These are phyloP conservation scores for Pogona vitticeps DNA, from an alignment of 2,113 vertebrate species.

Conservation along the genomic window DNA sequence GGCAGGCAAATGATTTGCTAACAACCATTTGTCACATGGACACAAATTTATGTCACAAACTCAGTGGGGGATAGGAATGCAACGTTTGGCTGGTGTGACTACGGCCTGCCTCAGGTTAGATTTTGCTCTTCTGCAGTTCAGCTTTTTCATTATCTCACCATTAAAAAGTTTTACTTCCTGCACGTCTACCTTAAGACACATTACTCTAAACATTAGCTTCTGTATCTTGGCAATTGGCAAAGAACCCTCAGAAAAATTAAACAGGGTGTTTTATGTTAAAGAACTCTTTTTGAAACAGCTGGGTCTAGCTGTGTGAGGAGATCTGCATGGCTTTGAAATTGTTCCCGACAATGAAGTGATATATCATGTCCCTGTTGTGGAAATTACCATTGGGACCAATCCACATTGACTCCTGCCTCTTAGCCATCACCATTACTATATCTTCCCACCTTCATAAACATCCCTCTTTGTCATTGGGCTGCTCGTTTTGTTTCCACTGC, in stretches of 20 bases:
- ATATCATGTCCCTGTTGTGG: conserved; percentile 4
- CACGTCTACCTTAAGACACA: no score
- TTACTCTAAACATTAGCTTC: no score
- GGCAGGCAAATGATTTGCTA: no score
- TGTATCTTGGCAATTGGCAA: no score
- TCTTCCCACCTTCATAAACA: conserved; percentile 29
- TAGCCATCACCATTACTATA: conserved; percentile 44
- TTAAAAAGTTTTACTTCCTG: no score
- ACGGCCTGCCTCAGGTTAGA: no score
- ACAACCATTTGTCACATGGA: no score
- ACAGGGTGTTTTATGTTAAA: background rate
- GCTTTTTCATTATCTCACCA: no score
- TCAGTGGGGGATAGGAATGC: no score
- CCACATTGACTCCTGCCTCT: conserved; percentile 31
- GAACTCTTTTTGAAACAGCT: conserved; percentile 22
- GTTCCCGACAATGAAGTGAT: conserved; percentile 32
- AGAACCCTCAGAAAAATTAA: conserved; percentile 10
- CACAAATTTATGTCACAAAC: no score
- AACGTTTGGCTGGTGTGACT: no score
- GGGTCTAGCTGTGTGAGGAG: conserved; percentile 42
- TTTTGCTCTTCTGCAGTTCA: no score
- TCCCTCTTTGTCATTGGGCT: background rate
- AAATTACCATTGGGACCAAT: conserved; percentile 47
- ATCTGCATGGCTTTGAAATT: conserved; percentile 39
- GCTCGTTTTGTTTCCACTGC: conserved; percentile 17